phyloP scores from a whole-genome alignment of 2,888 invertebrate species.

The Sinohyriopsis cumingii region DNA sequence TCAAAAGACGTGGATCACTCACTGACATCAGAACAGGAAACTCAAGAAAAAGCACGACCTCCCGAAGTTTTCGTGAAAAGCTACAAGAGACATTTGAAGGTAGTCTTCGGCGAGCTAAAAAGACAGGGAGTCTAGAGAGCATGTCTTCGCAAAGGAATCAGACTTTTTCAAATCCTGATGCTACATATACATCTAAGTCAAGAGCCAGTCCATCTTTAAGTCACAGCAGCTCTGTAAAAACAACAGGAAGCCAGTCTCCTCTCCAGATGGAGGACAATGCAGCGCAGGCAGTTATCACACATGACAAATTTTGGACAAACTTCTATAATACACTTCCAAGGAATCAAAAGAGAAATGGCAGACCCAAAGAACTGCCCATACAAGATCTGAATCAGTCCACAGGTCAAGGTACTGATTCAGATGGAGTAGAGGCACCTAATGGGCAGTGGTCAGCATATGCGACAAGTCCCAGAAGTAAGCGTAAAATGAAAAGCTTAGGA shows the following conservation, averaged over 20 bases:
- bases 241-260: conserved; percentile 6
- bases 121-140: conserved; percentile 37
- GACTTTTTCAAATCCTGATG: conserved; percentile 32
- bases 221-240: too few relatives aligned
- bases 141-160: conserved; percentile 18
- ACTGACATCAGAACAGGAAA: conserved; percentile 27
- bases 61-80: conserved; percentile 37
- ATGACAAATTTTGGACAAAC: conserved; percentile 42
- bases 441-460: conserved; percentile 34
- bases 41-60: conserved; percentile 29
- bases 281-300: conserved; percentile 5
- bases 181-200: conserved; percentile 6
- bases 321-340: conserved; percentile 39
- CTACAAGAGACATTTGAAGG: conserved; percentile 38
- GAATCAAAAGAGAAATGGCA: conserved; percentile 30
- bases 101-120: conserved; percentile 30
- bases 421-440: conserved; percentile 10
- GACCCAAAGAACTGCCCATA: conserved; percentile 36
- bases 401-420: conserved; percentile 8
- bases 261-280: conserved; percentile 12
- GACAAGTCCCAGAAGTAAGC: conserved; percentile 35
- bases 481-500: conserved; percentile 33
- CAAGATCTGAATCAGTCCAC: conserved; percentile 19
- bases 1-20: conserved; percentile 34
- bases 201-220: too few relatives aligned